These are phyloP conservation scores for Pseudonaja textilis DNA, from an alignment of 2,113 vertebrate species.

Conservation along the genomic window DNA sequence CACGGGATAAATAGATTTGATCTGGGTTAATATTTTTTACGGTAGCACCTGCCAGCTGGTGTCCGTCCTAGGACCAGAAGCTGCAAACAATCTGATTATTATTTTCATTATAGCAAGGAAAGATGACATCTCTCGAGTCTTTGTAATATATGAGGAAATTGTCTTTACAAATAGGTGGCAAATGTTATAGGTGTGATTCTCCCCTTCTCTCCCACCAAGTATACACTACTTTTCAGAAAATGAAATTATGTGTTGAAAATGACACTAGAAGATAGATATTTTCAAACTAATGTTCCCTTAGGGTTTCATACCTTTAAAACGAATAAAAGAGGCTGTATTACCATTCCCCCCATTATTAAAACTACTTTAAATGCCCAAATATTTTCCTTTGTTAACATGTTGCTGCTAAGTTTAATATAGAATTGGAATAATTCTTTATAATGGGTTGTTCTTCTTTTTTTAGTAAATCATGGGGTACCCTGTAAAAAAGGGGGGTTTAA, in stretches of 20 bases:
- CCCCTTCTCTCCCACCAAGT: conserved; percentile 73
- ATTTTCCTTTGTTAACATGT: conserved; percentile 90
- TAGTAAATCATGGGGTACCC: conserved; percentile 77
- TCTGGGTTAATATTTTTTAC: conserved; percentile 61
- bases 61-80: conserved; percentile 59
- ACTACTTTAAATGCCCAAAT: conserved; percentile 88
- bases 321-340: conserved; percentile 76
- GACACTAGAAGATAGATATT: conserved; percentile 84
- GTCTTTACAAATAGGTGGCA: conserved; percentile 79
- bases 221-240: conserved; percentile 67
- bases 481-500: conserved; percentile 75
- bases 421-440: conserved; percentile 82
- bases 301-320: conserved; percentile 69
- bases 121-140: conserved; percentile 80
- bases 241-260: conserved; percentile 77
- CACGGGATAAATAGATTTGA: conserved; percentile 73
- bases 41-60: conserved; percentile 75
- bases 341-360: conserved; percentile 86
- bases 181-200: conserved; percentile 73
- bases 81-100: conserved; percentile 78
- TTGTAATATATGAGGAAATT: conserved; percentile 79
- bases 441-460: conserved; percentile 84
- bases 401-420: conserved; percentile 98
- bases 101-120: conserved; percentile 81
- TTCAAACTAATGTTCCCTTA: conserved; percentile 74